These are phyloP conservation scores for Podabrus alpinus DNA, from an alignment of 2,888 invertebrate genomes.

Conservation along the genomic window DNA sequence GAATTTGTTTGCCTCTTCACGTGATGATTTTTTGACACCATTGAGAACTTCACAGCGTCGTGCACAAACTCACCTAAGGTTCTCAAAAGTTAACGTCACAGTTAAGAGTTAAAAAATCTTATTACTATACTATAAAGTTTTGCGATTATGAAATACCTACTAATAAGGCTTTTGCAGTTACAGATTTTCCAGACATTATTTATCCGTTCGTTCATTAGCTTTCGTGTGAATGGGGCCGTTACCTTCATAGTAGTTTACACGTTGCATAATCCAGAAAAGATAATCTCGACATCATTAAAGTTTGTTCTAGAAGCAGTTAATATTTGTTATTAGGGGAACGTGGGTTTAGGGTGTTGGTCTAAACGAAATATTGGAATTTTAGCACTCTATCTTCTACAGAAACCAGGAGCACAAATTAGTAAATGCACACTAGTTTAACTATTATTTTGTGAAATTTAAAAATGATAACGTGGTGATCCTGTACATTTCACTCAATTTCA, in stretches of 20 bases:
- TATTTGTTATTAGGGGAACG: background rate
- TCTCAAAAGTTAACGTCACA: no score
- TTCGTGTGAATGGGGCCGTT: background rate
- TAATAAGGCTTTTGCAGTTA: background rate
- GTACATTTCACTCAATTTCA: no score
- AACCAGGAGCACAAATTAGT: background rate
- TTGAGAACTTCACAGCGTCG: no score
- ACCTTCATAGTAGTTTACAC: background rate
- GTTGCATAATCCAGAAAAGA: background rate
- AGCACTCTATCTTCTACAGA: background rate
- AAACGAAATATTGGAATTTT: background rate
- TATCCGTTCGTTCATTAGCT: background rate
- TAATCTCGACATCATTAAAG: background rate
- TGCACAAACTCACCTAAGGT: no score
- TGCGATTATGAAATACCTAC: no score
- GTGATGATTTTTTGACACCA: no score
- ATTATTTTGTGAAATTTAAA: no score
- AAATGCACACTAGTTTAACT: no score
- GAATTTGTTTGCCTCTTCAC: no score
- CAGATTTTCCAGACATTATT: background rate
- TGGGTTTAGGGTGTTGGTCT: background rate
- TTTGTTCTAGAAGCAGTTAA: background rate
- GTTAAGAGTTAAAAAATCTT: no score
- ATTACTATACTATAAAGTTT: no score
- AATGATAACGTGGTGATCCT: no score